A percentile compares a stretch with the other conserved stretches of the same genome.
These are phyloP conservation scores for Ypsolopha scabrella DNA, from an alignment of 2,888 invertebrate species.

Conservation along the genomic window DNA sequence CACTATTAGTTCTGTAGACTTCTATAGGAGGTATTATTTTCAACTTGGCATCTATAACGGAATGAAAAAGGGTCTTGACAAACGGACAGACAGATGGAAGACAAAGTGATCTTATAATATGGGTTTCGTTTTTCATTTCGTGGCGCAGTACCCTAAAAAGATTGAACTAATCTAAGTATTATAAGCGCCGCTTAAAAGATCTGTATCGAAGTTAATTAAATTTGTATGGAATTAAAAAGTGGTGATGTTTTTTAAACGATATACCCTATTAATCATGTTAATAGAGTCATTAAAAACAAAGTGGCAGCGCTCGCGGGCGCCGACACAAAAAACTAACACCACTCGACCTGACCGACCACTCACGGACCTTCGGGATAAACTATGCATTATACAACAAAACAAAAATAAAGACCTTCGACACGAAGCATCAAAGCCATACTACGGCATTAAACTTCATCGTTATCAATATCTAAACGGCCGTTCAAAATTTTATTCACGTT, in stretches of 20 bases:
- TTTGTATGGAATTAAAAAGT: conserved; percentile 51
- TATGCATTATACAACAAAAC: conserved; percentile 44
- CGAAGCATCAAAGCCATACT: conserved; percentile 4
- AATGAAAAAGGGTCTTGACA: no score
- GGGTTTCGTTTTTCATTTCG: no score
- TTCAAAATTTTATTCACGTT: conserved; percentile 33
- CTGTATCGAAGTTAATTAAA: conserved; percentile 61
- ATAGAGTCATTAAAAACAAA: conserved; percentile 64
- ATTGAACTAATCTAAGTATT: conserved; percentile 13
- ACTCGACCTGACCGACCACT: conserved; percentile 17
- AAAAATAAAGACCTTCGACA: conserved; percentile 28
- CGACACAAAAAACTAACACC: conserved; percentile 20
- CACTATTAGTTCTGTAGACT: no score
- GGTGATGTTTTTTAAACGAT: conserved; percentile 48
- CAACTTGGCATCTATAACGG: no score
- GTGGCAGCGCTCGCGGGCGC: conserved; percentile 41
- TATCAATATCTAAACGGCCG: conserved; percentile 47
- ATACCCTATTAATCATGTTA: conserved; percentile 62
- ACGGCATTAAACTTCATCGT: conserved; percentile 16
- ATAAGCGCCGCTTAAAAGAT: conserved; percentile 23
- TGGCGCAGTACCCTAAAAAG: no score
- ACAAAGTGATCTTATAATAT: no score
- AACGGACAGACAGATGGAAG: no score
- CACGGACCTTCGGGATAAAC: conserved; percentile 26
- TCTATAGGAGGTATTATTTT: no score